Conservation (phyloP, 2,797 vertebrate genomes). For the Pteronotus mesoamericanus region DNA sequence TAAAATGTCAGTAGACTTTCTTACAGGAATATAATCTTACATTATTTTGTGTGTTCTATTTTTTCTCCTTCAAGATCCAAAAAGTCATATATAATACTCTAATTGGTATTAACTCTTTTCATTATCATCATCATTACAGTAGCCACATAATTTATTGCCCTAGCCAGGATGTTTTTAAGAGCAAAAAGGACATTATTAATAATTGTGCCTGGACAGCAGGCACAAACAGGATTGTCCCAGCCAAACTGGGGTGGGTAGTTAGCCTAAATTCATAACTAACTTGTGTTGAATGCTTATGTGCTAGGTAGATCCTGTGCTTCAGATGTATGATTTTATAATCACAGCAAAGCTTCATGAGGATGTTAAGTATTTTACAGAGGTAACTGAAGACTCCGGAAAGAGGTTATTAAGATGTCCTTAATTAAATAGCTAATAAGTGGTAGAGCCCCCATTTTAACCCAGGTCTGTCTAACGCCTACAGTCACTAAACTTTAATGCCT, state of each 20-base stretch:
- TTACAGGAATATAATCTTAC: slow-evolving; percentile 1
- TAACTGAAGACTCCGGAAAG: neutral
- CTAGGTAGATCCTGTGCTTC: neutral
- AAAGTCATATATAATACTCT: neutral
- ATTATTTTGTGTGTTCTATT: slow-evolving; percentile 20
- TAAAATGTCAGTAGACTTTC: slow-evolving; percentile 26
- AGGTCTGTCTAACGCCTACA: neutral
- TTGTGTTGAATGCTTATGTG: slow-evolving; percentile 9
- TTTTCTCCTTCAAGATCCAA: neutral
- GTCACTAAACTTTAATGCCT: slow-evolving; percentile 34
- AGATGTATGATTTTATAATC: slow-evolving; percentile 8
- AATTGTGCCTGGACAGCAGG: slow-evolving; percentile 11
- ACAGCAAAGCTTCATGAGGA: neutral
- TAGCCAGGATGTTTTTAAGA: slow-evolving; percentile 37
- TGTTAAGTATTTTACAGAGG: slow-evolving; percentile 40
- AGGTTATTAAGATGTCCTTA: slow-evolving; percentile 37
- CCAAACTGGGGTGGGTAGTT: neutral
- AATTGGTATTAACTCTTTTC: slow-evolving; percentile 4
- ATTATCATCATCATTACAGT: neutral
- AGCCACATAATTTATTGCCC: neutral
- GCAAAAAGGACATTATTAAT: slow-evolving; percentile 18
- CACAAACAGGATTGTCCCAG: neutral
- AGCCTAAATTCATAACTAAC: slow-evolving; percentile 22
- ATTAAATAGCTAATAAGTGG: slow-evolving; percentile 25
- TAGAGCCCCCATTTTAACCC: slow-evolving; percentile 7